These are phyloP conservation scores for Liposcelis brunnea DNA, from an alignment of 2,888 invertebrate species.

Conservation along the genomic window DNA sequence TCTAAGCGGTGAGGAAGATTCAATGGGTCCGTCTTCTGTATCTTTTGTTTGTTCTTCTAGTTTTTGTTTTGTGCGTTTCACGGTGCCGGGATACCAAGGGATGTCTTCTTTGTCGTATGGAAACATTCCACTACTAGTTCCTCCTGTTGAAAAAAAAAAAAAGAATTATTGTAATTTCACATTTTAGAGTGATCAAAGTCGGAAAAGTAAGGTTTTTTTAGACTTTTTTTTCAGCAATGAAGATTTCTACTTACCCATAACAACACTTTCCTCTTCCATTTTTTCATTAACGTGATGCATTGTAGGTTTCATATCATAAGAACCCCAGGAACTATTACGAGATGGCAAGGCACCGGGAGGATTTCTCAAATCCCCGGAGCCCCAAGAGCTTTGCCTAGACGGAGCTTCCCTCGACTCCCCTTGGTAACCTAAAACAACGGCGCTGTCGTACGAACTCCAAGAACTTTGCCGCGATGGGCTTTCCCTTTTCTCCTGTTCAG, in stretches of 20 bases:
- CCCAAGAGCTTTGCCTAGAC: constrained; percentile 68
- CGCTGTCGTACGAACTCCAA: constrained; percentile 63
- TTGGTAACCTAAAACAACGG: constrained; percentile 45
- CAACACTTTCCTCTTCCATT: constrained; percentile 45
- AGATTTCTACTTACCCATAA: too few species aligned
- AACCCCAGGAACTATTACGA: constrained; percentile 53
- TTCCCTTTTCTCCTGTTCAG: constrained; percentile 21
- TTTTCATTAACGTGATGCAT: constrained; percentile 52
- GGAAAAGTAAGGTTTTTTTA: too few species aligned
- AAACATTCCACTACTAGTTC: constrained; percentile 28
- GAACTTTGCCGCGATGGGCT: constrained; percentile 47
- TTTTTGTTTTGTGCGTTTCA: constrained; percentile 50
- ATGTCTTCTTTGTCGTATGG: constrained; percentile 41
- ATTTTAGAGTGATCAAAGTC: too few species aligned
- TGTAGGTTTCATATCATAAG: constrained; percentile 43
- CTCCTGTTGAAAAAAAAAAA: too few species aligned
- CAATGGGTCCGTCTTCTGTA: constrained; percentile 21
- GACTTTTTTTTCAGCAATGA: too few species aligned
- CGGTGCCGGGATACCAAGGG: constrained; percentile 50
- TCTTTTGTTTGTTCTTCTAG: constrained; percentile 42
- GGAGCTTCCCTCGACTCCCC: constrained; percentile 29
- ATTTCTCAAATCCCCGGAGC: constrained; percentile 53
- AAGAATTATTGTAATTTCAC: too few species aligned
- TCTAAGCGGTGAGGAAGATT: constrained; percentile 15
- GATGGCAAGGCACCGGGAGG: constrained; percentile 36